Percentiles rank a stretch among this genome's conserved stretches.
phyloP scores from a whole-genome alignment of 2,113 vertebrate genomes.

The Erinaceus europaeus region DNA sequence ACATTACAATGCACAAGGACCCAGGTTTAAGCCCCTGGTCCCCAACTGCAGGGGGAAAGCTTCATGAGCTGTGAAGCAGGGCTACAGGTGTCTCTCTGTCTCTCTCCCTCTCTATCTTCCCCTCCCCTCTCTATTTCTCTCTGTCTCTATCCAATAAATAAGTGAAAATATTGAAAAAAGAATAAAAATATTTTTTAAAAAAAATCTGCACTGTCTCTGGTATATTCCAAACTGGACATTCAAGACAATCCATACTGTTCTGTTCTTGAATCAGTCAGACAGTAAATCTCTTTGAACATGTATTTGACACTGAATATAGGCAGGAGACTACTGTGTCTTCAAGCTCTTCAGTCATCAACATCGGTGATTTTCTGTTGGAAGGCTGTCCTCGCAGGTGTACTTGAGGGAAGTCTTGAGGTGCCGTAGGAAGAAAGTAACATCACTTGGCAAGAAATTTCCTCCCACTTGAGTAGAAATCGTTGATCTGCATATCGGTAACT shows the following conservation, averaged over 20 bases:
- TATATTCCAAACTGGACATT: neutral
- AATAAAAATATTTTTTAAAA: neutral
- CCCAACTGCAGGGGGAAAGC: too few species aligned
- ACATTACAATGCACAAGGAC: too few species aligned
- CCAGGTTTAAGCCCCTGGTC: too few species aligned
- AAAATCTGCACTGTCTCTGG: neutral
- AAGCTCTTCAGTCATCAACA: neutral
- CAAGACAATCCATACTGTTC: neutral
- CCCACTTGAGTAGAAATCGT: neutral
- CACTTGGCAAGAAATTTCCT: conserved; percentile 42
- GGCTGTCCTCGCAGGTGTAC: neutral
- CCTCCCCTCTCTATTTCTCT: too few species aligned
- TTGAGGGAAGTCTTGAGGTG: neutral
- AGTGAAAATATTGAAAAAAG: neutral
- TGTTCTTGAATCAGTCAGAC: conserved; percentile 6
- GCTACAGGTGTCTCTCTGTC: too few species aligned
- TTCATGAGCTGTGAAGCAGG: too few species aligned
- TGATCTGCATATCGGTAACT: conserved; percentile 40
- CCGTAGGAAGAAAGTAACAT: conserved; percentile 2
- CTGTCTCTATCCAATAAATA: too few species aligned
- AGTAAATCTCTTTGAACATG: neutral
- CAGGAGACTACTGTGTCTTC: neutral
- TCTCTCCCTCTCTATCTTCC: too few species aligned
- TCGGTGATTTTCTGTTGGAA: conserved; percentile 11
- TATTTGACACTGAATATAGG: neutral